Evolutionary conservation across 2,113 vertebrate genomes (phyloP), one percentile per base, ranked within the genome.

Genomic region (Seriola quinqueradiata): DNA sequence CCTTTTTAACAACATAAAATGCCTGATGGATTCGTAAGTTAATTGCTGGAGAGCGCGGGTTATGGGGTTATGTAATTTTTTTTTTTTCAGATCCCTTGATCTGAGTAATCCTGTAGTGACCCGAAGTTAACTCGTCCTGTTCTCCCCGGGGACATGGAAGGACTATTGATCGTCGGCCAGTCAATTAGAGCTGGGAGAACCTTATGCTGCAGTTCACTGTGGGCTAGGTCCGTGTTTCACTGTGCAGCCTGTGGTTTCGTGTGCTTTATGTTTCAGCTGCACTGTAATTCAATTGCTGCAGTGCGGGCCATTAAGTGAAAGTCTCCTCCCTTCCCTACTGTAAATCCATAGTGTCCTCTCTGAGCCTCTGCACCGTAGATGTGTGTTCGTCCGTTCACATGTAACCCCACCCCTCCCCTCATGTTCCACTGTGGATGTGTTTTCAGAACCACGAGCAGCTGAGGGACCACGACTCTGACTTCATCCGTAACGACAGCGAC

Each of bases 361-460:
- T 86, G 58, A 87, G 70, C 79, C 72, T 82, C 50, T 67, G 76
- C 67, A 65, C 83, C 73, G 70, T 88, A 40, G 36, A 59, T 68
- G 46, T 89, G 40, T 66, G 70, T 75, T 50, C 75, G 48, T 65
- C 52, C 57, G 42, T 76, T 65, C 14, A 19, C 55, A 32, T 17
- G 50, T 64, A 28, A 28, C 28, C 28, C 28, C 58, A 12, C 23
- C 69, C 78, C 64, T 55, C 55, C 71, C 87, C 48, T 88, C 73
- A 91, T 81, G 82, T 84, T 78, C 65, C 40, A 34, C 40, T 92
- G 76, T 92, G 80, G 17, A 9, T 91, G 70, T 86, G 59, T 63
- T 83, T 84, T 57, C 94, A 99, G 98, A 98, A 97, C 92, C 96
- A 97, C 38, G 98, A 99, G 86, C 97, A 96, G 64, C 95, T 97